Evolutionary conservation across 2,797 vertebrate genomes (phyloP).

Genomic region (Aeoliscus strigatus): DNA sequence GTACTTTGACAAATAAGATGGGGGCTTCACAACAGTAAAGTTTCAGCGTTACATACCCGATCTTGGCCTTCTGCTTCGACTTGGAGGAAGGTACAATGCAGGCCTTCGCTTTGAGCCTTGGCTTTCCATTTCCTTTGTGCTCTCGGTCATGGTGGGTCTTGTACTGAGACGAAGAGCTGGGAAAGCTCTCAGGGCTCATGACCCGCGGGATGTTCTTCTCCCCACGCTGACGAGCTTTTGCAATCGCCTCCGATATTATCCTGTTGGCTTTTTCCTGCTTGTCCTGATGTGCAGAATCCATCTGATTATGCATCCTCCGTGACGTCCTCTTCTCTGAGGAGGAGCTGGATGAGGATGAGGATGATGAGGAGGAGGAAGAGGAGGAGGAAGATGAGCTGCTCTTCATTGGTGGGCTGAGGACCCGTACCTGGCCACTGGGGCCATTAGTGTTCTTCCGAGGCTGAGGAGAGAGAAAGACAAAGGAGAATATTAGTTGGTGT

Average conservation of each 20-base stretch:
- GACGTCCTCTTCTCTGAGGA: constrained; percentile 84
- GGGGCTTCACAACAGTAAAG: constrained; percentile 4
- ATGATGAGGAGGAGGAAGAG: constrained; percentile 72
- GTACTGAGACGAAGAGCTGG: constrained; percentile 82
- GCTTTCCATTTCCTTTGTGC: constrained; percentile 69
- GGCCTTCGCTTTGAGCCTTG: constrained; percentile 84
- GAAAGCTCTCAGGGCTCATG: constrained; percentile 97
- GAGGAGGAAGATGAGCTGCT: constrained; percentile 78
- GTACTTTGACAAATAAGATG: constrained; percentile 5
- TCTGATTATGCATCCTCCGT: constrained; percentile 72
- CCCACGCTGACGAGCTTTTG: constrained; percentile 92
- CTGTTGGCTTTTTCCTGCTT: constrained; percentile 98
- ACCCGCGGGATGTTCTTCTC: constrained; percentile 97
- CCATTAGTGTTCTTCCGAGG: constrained; percentile 97
- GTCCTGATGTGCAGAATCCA: constrained; percentile 73
- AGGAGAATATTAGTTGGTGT: too few species aligned
- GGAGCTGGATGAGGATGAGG: constrained; percentile 75
- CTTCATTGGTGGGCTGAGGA: constrained; percentile 92
- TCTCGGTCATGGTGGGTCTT: constrained; percentile 75
- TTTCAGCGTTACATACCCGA: constrained; percentile 81
- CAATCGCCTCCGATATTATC: constrained; percentile 97
- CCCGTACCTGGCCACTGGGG: constrained; percentile 82
- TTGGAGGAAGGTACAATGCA: constrained; percentile 85
- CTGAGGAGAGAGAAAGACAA: constrained; percentile 61
- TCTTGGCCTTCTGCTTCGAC: constrained; percentile 93